phyloP scores from a whole-genome alignment of 2,113 vertebrate genomes.

The Sebastes schlegelii region DNA sequence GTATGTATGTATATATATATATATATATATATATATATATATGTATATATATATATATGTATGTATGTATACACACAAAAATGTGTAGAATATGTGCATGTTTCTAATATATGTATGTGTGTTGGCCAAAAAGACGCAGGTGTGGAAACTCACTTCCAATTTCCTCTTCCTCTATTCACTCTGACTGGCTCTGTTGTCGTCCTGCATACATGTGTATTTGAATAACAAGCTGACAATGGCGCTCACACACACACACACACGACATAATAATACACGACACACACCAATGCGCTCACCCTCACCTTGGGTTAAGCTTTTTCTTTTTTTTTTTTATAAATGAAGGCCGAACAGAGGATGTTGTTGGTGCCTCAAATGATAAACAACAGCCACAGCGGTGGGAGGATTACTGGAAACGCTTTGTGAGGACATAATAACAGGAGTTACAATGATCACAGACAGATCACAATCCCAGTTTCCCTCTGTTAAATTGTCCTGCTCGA shows the following conservation, averaged over 20 bases:
- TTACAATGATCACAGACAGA: constrained; percentile 3
- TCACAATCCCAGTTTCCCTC: not conserved
- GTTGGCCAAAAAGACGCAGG: constrained; percentile 8
- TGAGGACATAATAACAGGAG: constrained; percentile 9
- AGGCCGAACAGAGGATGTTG: constrained; percentile 6
- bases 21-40: not conserved
- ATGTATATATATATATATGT: not conserved
- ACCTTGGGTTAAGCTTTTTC: constrained; percentile 27
- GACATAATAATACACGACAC: not conserved
- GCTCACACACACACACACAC: not conserved
- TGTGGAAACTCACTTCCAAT: constrained; percentile 51
- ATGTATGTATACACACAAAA: not conserved
- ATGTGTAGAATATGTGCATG: not conserved
- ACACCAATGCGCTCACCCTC: constrained; percentile 53
- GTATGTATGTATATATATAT: no score
- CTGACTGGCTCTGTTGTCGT: constrained; percentile 44
- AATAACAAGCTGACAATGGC: constrained; percentile 46
- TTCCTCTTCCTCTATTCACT: constrained; percentile 47
- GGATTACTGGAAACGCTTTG: constrained; percentile 40
- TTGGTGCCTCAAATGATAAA: constrained; percentile 7
- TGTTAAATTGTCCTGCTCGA: constrained; percentile 7
- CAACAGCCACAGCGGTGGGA: constrained; percentile 21
- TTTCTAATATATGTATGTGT: constrained; percentile 12
- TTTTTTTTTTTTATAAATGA: constrained; percentile 11
- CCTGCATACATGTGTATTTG: constrained; percentile 19